Base-by-base conservation (phyloP, 1,140 invertebrate species). In the Maconellicoccus hirsutus region DNA sequence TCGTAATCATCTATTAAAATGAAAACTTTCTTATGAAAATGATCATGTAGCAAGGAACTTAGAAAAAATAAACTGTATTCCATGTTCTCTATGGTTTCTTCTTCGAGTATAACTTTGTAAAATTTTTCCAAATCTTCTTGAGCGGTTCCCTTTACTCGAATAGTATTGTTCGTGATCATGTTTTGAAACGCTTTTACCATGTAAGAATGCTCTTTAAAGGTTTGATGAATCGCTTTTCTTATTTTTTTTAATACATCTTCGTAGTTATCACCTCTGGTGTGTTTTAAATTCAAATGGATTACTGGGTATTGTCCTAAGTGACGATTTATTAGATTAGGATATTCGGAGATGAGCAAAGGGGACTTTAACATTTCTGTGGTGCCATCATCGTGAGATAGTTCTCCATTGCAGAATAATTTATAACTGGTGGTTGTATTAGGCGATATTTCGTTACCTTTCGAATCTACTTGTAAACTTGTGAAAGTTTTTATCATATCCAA, bases 1-100 rank as follows among this genome's bases (percentile, higher is more conserved):
- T 69, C 63, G 26, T 26, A 69, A 3, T 69, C 63, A n/a, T 69
- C 63, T 12, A 69, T 23, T 10, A 69, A 16, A 22, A 69, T 69
- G 22, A 69, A 69, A 19, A 69, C 63, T 69, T 69, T 23, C n/a
- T 69, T 69, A 8, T n/a, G 23, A 69, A 25, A 69, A 29, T 16
- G 26, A 25, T 69, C 63, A 21, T 69, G 22, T 29, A 69, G n/a
- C 2, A 52, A 16, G 16, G 42, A 4, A 16, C 42, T 8, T 52
- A 52, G 16, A 19, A 8, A 52, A 52, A 8, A 52, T 52, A 52
- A 52, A 19, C 42, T 52, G n/a, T 52, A 19, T 52, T 52, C 42
- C n/a, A 52, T 8, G n/a, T 52, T 4, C n/a, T 52, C 12, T 3
- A 16, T 52, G n/a, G 16, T 52, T 52, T 52, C 42, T 19, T 3